A percentile compares a stretch with the other conserved stretches of the same genome.
phyloP scores from a whole-genome alignment of 1,140 invertebrate genomes.

The Chironomus tepperi region DNA sequence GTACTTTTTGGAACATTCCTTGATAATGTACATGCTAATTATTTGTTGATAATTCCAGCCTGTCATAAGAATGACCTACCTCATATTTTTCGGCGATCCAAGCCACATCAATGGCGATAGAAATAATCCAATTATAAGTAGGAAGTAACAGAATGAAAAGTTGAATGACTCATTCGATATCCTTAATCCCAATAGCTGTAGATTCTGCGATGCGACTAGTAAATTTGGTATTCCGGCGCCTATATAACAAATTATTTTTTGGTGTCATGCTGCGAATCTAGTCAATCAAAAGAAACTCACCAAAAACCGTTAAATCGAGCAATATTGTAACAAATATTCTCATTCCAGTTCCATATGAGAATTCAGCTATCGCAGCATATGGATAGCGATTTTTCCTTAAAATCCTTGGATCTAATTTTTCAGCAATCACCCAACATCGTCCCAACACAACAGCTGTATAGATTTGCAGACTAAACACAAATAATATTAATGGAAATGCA shows the following conservation, averaged over 20 bases:
- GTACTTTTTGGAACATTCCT: no score
- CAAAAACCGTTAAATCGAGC: constrained; percentile 62
- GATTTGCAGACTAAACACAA: constrained; percentile 59
- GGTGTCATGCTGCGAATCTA: no score
- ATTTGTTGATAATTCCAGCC: background rate
- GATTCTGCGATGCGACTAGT: constrained; percentile 64
- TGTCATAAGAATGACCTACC: constrained; percentile 45
- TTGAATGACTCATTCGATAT: constrained; percentile 49
- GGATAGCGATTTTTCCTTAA: constrained; percentile 60
- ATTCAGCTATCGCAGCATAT: constrained; percentile 64
- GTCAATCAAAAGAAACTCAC: constrained; percentile 29
- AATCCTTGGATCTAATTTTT: constrained; percentile 55
- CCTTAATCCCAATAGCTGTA: constrained; percentile 61
- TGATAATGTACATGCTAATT: no score
- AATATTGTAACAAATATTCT: constrained; percentile 55
- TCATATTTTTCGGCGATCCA: constrained; percentile 76
- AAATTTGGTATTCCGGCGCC: constrained; percentile 62
- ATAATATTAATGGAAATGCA: constrained; percentile 55
- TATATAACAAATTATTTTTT: no score
- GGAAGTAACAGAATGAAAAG: constrained; percentile 68
- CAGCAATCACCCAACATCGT: constrained; percentile 63
- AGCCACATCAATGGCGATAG: constrained; percentile 71
- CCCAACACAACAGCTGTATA: constrained; percentile 66
- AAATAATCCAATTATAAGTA: constrained; percentile 55
- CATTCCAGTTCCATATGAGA: constrained; percentile 52